Conservation (phyloP, 2,888 invertebrate species). For the Lasioglossum vierecki region DNA sequence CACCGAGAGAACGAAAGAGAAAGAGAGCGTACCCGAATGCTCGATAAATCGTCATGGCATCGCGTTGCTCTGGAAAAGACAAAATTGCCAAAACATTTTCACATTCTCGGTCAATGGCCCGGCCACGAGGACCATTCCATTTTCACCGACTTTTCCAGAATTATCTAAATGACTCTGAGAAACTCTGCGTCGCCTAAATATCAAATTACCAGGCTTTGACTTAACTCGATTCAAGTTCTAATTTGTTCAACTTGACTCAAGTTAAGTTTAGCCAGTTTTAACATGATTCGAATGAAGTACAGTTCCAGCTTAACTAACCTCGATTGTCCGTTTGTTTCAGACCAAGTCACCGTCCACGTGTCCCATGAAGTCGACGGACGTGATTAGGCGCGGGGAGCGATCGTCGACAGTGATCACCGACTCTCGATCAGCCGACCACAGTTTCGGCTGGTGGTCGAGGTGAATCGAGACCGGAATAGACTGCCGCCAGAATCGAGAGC, state of each 20-base stretch:
- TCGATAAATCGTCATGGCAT: conserved; percentile 32
- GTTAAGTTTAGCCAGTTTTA: not conserved
- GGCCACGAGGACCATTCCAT: not conserved
- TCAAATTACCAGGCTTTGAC: not conserved
- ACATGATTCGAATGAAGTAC: not conserved
- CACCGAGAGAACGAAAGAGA: conserved; percentile 1
- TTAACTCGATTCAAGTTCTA: not conserved
- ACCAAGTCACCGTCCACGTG: conserved; percentile 9
- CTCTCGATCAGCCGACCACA: conserved; percentile 25
- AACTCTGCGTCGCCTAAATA: not conserved
- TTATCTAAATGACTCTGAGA: not conserved
- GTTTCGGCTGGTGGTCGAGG: conserved; percentile 41
- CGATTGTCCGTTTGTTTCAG: conserved; percentile 7
- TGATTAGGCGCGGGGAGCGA: conserved; percentile 51
- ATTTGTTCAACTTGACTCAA: not conserved
- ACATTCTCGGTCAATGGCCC: not conserved
- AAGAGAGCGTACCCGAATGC: not conserved
- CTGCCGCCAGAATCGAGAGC: not conserved
- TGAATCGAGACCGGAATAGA: conserved; percentile 50
- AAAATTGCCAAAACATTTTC: not conserved
- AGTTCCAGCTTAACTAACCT: not conserved
- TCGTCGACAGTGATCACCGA: conserved; percentile 43
- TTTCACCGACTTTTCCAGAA: not conserved
- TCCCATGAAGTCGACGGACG: conserved; percentile 69
- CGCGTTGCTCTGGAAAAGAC: not conserved